These are phyloP conservation scores for Rhabditoides inermis DNA, from an alignment of 2,888 invertebrate species.

Conservation along the genomic window DNA sequence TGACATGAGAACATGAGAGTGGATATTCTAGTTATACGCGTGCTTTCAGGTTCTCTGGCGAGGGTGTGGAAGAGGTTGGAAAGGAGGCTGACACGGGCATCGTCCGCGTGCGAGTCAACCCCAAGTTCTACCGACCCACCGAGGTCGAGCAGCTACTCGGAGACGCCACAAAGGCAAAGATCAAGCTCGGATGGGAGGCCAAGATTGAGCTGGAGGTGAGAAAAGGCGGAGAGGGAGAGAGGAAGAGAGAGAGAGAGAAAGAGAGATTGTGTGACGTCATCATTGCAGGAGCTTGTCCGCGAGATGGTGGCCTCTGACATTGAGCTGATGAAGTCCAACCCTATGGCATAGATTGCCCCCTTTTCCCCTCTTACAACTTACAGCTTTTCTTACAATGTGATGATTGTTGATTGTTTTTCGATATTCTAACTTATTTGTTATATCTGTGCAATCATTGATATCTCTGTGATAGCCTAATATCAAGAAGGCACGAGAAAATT, in stretches of 20 bases:
- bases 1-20: constrained; percentile 1
- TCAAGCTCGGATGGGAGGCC: constrained; percentile 78
- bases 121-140: constrained; percentile 86
- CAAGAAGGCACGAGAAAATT: too few species aligned
- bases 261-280: neutral
- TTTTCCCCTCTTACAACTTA: too few species aligned
- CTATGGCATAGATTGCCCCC: constrained; percentile 65
- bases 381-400: too few species aligned
- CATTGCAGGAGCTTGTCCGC: constrained; percentile 66
- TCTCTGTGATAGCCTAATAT: too few species aligned
- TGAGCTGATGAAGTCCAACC: constrained; percentile 79
- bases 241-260: neutral
- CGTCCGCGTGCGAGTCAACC: constrained; percentile 77
- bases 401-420: too few species aligned
- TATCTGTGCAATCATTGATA: too few species aligned
- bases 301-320: constrained; percentile 91
- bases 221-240: constrained; percentile 2
- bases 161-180: constrained; percentile 82
- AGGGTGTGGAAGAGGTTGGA: constrained; percentile 74
- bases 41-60: constrained; percentile 70
- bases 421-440: too few species aligned
- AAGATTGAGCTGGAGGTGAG: constrained; percentile 66
- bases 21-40: neutral
- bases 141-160: constrained; percentile 83
- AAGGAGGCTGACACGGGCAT: constrained; percentile 67